phyloP scores from a whole-genome alignment of 2,888 invertebrate species.

The Mechanitis messenoides region DNA sequence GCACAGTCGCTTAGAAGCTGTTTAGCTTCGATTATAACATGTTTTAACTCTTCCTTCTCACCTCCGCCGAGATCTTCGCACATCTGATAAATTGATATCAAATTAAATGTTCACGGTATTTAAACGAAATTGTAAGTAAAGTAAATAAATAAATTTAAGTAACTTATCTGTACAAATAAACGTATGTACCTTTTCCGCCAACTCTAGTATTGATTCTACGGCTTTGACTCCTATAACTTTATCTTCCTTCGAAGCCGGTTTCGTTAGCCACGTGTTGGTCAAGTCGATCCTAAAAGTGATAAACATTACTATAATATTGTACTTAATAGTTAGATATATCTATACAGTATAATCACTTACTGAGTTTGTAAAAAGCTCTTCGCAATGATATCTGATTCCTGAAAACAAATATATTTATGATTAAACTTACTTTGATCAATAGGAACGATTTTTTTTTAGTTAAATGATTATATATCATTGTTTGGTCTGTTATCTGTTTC shows the following conservation, averaged over 20 bases:
- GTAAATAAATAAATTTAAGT: no score
- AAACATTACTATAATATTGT: neutral
- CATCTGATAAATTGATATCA: conserved; percentile 36
- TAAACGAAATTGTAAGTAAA: no score
- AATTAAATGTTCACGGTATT: neutral
- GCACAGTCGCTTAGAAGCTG: conserved; percentile 47
- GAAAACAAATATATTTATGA: conserved; percentile 26
- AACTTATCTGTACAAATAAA: neutral
- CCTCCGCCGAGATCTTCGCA: conserved; percentile 45
- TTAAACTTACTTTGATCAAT: neutral
- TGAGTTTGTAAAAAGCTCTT: conserved; percentile 55
- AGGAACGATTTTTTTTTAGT: neutral
- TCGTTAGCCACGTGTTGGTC: conserved; percentile 55
- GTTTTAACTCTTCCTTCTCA: conserved; percentile 54
- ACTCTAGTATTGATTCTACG: conserved; percentile 44
- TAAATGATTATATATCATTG: conserved; percentile 4
- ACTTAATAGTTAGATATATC: neutral
- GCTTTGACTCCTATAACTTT: conserved; percentile 50
- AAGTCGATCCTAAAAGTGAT: conserved; percentile 43
- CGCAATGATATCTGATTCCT: conserved; percentile 40
- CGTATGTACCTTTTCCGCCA: conserved; percentile 51
- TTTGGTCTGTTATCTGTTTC: no score
- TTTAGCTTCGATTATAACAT: conserved; percentile 46
- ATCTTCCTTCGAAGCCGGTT: conserved; percentile 41
- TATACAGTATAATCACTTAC: conserved; percentile 40